phyloP scores from a whole-genome alignment of 2,888 invertebrate species.

The Ornithoptera alexandrae region DNA sequence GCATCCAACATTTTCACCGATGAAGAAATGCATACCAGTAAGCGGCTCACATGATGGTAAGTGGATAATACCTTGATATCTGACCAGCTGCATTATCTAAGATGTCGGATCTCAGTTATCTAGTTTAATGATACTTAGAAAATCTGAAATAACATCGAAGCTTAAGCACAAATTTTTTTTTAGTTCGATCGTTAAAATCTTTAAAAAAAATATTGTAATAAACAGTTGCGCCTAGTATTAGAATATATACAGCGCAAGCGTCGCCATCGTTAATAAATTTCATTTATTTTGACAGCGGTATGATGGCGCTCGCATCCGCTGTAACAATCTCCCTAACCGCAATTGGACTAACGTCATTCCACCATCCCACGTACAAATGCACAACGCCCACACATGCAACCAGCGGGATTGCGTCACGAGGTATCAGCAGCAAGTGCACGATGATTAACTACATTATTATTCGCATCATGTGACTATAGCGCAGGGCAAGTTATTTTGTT shows the following conservation, averaged over 20 bases:
- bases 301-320: constrained; percentile 26
- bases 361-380: constrained; percentile 40
- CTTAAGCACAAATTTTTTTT: no score
- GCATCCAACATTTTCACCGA: no score
- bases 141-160: no score
- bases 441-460: constrained; percentile 38
- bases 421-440: constrained; percentile 34
- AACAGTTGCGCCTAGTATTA: background rate
- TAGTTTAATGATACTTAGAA: no score
- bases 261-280: constrained; percentile 25
- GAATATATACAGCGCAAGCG: constrained; percentile 1
- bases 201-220: background rate
- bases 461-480: constrained; percentile 33
- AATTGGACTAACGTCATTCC: constrained; percentile 40
- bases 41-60: no score
- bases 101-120: no score
- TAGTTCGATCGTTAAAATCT: background rate
- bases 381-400: constrained; percentile 36
- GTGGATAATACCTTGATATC: no score
- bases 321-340: constrained; percentile 9
- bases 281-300: constrained; percentile 26
- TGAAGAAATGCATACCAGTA: no score
- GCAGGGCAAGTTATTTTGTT: constrained; percentile 19
- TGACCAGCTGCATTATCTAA: no score
- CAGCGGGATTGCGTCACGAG: constrained; percentile 43